Conservation (phyloP, 2,113 vertebrate genomes). For the Chamaetylas fuelleborni region DNA sequence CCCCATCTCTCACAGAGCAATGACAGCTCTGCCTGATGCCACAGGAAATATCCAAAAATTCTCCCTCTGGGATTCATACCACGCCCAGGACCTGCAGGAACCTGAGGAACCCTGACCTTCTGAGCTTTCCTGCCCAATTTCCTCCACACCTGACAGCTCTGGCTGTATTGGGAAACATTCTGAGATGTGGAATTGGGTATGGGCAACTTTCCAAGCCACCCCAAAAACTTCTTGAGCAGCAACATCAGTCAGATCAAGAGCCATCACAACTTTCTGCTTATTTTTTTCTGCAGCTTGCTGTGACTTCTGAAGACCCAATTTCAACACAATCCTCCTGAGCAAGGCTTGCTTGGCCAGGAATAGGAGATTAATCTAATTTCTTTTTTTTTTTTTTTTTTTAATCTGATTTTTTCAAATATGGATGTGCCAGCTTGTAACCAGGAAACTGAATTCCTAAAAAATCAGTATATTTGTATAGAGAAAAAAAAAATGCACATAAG, state of each 20-base stretch:
- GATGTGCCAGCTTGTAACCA: background rate
- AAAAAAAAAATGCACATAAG: fast-evolving
- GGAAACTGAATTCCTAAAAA: background rate
- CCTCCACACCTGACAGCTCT: background rate
- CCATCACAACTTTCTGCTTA: background rate
- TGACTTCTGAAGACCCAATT: background rate
- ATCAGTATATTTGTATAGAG: background rate
- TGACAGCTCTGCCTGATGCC: background rate
- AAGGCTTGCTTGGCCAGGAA: background rate
- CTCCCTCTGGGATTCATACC: background rate
- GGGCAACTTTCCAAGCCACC: background rate
- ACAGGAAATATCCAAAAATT: background rate
- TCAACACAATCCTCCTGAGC: background rate
- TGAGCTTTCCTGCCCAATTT: background rate
- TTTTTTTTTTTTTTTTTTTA: too few species aligned
- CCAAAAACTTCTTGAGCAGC: background rate
- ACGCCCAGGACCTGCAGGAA: fast-evolving
- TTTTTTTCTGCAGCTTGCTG: background rate
- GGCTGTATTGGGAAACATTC: background rate
- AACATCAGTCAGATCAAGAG: background rate
- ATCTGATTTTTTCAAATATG: background rate
- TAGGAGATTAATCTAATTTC: background rate
- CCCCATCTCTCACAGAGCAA: background rate
- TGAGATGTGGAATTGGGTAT: background rate
- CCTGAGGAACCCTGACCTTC: background rate